Base-by-base conservation (phyloP, 2,113 vertebrate species). In the Spizaetus ornatus region DNA sequence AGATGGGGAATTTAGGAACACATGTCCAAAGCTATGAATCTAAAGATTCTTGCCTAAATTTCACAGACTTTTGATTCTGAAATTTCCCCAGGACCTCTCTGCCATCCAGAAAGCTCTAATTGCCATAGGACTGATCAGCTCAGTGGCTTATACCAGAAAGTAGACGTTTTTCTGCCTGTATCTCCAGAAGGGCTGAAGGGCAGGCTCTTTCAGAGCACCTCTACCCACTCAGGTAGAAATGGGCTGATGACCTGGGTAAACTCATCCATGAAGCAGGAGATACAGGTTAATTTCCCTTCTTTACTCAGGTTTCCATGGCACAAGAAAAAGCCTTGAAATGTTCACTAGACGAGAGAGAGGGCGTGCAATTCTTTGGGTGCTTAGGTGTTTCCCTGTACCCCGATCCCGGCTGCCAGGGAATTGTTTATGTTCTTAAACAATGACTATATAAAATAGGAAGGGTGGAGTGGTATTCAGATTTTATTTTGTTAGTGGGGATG, bases 401-500 rank as follows among this genome's bases (percentile, higher is more conserved):
- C 29, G 36, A 55, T 61, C 32, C 40, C 22, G 0, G 4, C 59
- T 71, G 70, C 16, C 10, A 6, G 71, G n/a, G 61, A 43, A 52
- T 34, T 84, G 56, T 83, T 93, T 76, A 17, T 82, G 32, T 31
- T 82, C 40, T 36, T 83, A 72, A 79, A 92, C 65, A 85, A 18
- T 47, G 53, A 59, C 1, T 16, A 12, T 34, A 8, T 86, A 67
- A 88, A 93, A 80, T 36, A 88, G 34, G 52, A 62, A 86, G 86
- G 82, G 90, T 77, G 95, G 93, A 93, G 94, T 61, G 14, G 42
- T 73, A 65, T 88, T 93, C 70, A 87, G 66, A 82, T 92, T 95
- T 83, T 59, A 52, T 63, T 87, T 87, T 90, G 40, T 61, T 70
- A 77, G 45, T 56, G 82, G 58, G 34, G 34, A 32, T 69, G 79